Percentiles rank a stretch among this genome's conserved stretches.
phyloP scores from a whole-genome alignment of 2,797 vertebrate species.

The Diplodus sargus region DNA sequence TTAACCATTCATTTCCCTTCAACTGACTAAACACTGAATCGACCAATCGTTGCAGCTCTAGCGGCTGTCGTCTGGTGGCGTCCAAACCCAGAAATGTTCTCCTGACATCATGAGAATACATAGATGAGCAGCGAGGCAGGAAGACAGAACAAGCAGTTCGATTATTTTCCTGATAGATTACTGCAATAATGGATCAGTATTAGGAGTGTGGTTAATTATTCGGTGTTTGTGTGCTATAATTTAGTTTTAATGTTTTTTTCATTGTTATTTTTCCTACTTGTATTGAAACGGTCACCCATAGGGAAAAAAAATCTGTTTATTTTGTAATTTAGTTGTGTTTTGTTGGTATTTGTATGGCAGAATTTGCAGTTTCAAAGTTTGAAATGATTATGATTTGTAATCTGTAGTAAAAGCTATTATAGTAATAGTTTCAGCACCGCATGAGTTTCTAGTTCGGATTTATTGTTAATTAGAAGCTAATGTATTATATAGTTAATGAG shows the following conservation, averaged over 20 bases:
- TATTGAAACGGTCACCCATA: too few relatives aligned
- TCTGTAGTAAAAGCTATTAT: background rate
- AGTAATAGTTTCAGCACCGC: background rate
- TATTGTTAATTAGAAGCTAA: constrained; percentile 28
- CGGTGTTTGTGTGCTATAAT: background rate
- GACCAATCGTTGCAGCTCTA: too few relatives aligned
- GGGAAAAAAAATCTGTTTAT: too few relatives aligned
- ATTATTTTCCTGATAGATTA: background rate
- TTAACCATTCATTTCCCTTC: too few relatives aligned
- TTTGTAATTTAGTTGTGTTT: background rate
- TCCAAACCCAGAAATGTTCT: too few relatives aligned
- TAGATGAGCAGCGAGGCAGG: too few relatives aligned
- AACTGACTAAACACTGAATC: too few relatives aligned
- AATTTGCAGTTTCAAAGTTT: background rate
- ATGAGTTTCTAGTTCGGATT: constrained; percentile 3
- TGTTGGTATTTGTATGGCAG: background rate
- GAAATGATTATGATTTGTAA: background rate
- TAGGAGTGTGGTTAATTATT: background rate
- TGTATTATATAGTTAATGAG: constrained; percentile 18
- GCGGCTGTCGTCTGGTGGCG: too few relatives aligned
- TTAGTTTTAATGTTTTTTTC: background rate
- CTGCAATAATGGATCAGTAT: background rate
- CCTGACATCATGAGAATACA: too few relatives aligned
- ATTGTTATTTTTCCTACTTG: too few relatives aligned
- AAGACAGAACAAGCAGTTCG: background rate